Conservation (phyloP, 2,797 vertebrate genomes). For the Alca torda region DNA sequence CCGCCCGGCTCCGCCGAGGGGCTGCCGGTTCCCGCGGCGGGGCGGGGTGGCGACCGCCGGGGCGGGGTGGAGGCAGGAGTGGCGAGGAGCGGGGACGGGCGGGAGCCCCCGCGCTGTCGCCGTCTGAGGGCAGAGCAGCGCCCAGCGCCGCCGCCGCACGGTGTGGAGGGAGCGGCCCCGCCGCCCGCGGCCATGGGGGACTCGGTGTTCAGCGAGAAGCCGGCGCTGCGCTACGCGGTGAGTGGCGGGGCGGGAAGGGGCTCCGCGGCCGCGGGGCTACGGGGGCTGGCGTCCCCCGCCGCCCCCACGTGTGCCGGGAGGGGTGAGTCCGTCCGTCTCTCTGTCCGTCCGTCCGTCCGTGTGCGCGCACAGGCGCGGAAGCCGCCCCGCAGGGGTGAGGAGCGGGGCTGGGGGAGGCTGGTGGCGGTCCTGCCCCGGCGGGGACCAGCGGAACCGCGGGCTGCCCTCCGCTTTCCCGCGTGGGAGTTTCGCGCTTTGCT, state of each 20-base stretch:
- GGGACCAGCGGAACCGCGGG: background rate
- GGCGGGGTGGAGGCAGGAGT: background rate
- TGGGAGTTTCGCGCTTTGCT: background rate
- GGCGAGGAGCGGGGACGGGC: background rate
- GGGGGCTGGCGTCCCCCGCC: background rate
- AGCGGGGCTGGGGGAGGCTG: background rate
- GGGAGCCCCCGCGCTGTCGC: background rate
- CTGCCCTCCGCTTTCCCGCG: background rate
- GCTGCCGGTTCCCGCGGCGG: background rate
- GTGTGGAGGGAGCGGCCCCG: background rate
- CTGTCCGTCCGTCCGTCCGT: background rate
- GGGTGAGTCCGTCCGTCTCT: background rate
- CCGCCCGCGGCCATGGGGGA: constrained; percentile 33
- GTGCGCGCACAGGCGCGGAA: background rate
- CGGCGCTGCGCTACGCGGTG: constrained; percentile 74
- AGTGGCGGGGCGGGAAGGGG: constrained; percentile 25
- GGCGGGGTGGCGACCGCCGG: background rate
- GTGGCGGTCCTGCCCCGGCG: background rate
- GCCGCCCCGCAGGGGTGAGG: background rate
- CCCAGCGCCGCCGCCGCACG: background rate
- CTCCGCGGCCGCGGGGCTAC: background rate
- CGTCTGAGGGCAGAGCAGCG: background rate
- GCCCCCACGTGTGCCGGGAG: background rate
- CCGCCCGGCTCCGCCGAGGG: background rate
- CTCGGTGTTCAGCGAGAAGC: constrained; percentile 54